These are phyloP conservation scores for Ibycter americanus DNA, from an alignment of 2,797 vertebrate species.

Conservation along the genomic window DNA sequence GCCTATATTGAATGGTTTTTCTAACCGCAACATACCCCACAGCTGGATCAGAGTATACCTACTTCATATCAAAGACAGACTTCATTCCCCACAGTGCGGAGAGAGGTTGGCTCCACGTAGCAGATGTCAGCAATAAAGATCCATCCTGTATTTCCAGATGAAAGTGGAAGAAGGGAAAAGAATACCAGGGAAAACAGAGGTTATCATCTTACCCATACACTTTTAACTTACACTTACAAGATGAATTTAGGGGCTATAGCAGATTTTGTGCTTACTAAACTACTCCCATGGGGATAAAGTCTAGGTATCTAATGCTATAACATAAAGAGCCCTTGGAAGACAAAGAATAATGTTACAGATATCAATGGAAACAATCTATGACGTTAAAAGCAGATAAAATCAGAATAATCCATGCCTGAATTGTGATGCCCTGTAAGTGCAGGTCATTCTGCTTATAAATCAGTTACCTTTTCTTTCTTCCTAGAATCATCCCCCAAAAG, in stretches of 20 bases:
- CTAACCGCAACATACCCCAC: neutral
- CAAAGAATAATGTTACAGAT: neutral
- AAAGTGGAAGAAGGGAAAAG: neutral
- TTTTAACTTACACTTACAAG: neutral
- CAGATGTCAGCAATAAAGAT: conserved; percentile 93
- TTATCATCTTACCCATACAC: neutral
- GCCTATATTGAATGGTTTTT: neutral
- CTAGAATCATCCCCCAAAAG: neutral
- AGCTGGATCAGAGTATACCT: conserved; percentile 67
- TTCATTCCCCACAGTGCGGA: conserved; percentile 99
- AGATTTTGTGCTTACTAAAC: neutral
- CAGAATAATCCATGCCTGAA: neutral
- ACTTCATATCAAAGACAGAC: conserved; percentile 99
- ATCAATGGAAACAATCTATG: neutral
- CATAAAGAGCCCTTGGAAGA: neutral
- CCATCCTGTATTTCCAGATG: conserved; percentile 84
- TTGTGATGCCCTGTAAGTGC: neutral
- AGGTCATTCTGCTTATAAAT: neutral
- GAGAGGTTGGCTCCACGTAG: conserved; percentile 96
- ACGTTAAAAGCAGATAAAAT: neutral
- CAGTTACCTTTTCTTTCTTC: neutral
- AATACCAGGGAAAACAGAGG: neutral
- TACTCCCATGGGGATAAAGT: neutral
- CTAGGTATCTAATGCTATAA: neutral
- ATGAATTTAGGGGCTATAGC: neutral